phyloP scores from a whole-genome alignment of 2,113 vertebrate genomes.

The Pachyramphus minor region DNA sequence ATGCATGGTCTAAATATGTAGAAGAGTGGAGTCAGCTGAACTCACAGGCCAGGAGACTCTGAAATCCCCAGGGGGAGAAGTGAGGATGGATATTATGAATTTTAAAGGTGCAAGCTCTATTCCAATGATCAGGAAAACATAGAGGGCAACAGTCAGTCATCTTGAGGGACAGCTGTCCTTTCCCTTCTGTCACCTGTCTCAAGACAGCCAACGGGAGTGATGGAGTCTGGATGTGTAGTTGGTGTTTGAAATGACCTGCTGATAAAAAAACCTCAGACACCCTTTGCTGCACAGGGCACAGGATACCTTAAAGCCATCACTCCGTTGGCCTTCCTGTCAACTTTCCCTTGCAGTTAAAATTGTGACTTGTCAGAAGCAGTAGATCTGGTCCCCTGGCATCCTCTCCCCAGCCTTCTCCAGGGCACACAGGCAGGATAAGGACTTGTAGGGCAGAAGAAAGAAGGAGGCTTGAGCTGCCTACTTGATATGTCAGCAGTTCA shows the following conservation, averaged over 20 bases:
- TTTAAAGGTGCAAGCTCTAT: neutral
- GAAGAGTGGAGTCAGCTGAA: neutral
- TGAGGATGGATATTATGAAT: neutral
- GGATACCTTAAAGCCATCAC: neutral
- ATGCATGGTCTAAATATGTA: neutral
- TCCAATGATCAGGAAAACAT: neutral
- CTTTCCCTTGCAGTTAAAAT: neutral
- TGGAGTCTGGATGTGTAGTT: neutral
- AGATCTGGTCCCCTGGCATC: neutral
- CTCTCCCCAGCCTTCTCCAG: neutral
- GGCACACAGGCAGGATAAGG: neutral
- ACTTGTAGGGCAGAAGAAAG: neutral
- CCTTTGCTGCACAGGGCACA: neutral
- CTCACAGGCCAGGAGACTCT: neutral
- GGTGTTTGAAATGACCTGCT: neutral
- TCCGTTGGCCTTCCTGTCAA: neutral
- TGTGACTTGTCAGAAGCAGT: neutral
- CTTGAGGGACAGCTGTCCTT: neutral
- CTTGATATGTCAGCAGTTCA: neutral
- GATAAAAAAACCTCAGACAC: neutral
- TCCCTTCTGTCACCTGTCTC: neutral
- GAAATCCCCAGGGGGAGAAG: neutral
- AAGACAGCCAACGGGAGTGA: neutral
- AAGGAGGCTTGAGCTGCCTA: neutral
- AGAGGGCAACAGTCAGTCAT: neutral